Conservation (phyloP, 2,888 invertebrate species). For the Amphimallon solstitiale region DNA sequence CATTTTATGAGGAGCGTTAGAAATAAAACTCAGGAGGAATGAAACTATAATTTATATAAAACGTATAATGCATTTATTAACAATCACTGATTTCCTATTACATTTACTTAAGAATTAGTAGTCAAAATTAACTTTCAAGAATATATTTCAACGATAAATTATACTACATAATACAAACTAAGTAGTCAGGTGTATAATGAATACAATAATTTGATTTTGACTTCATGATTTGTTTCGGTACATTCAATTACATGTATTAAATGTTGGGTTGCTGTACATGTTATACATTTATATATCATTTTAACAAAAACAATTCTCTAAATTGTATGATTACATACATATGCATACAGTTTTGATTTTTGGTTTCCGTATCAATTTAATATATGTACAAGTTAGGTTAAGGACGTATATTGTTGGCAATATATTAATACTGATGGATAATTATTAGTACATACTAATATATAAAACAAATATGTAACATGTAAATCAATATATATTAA, state of each 20-base stretch:
- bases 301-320: conserved; percentile 7
- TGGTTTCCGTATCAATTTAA: neutral
- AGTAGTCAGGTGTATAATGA: conserved; percentile 16
- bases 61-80: conserved; percentile 52
- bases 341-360: conserved; percentile 20
- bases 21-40: neutral
- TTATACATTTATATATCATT: conserved; percentile 17
- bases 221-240: conserved; percentile 13
- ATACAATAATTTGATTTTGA: conserved; percentile 28
- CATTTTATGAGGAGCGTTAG: too few relatives aligned
- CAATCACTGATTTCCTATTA: conserved; percentile 48
- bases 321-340: conserved; percentile 16
- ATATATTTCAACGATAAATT: conserved; percentile 27
- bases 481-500: neutral
- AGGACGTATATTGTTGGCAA: conserved; percentile 27
- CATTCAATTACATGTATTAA: conserved; percentile 28
- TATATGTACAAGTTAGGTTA: conserved; percentile 11
- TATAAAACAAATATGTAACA: neutral
- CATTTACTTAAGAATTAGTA: conserved; percentile 39
- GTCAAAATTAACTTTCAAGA: conserved; percentile 32
- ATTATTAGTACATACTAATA: neutral
- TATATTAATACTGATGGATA: conserved; percentile 25
- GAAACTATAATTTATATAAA: conserved; percentile 38
- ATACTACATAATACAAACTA: conserved; percentile 28
- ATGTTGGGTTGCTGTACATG: conserved; percentile 21